phyloP scores from a whole-genome alignment of 1,140 invertebrate genomes.

The Nephila pilipes region DNA sequence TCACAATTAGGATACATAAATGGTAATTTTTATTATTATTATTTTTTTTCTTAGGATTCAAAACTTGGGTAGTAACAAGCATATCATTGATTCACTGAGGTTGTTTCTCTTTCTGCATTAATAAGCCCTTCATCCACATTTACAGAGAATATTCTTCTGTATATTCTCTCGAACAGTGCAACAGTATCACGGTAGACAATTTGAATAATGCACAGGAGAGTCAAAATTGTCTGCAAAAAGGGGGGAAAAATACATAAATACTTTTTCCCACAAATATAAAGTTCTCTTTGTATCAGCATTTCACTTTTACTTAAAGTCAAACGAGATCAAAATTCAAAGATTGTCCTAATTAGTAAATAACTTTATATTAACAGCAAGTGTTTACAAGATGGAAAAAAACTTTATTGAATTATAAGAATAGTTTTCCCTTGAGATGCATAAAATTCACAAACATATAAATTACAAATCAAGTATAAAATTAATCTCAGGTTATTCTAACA shows the following conservation, averaged over 20 bases:
- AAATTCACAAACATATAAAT: too few relatives aligned
- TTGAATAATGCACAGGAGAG: constrained; percentile 71
- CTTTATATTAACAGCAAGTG: too few relatives aligned
- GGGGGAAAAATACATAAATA: background rate
- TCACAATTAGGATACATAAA: too few relatives aligned
- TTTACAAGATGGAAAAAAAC: too few relatives aligned
- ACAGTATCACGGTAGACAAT: constrained; percentile 69
- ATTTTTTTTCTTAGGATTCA: too few relatives aligned
- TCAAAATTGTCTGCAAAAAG: constrained; percentile 71
- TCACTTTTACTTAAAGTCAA: background rate
- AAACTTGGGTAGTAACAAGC: background rate
- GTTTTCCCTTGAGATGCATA: too few relatives aligned
- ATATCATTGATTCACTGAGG: background rate
- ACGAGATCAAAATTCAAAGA: background rate
- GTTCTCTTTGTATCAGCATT: background rate
- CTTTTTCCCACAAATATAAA: background rate
- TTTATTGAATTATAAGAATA: too few relatives aligned
- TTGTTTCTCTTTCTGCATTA: background rate
- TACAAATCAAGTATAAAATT: too few relatives aligned
- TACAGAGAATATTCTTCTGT: constrained; percentile 12
- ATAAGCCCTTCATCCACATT: background rate
- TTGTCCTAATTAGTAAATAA: too few relatives aligned
- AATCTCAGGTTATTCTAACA: too few relatives aligned
- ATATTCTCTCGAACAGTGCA: background rate
- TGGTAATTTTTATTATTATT: too few relatives aligned